Percentiles rank a stretch among this genome's conserved stretches.
These are phyloP conservation scores for Willisornis vidua DNA, from an alignment of 2,113 vertebrate species.

Conservation along the genomic window DNA sequence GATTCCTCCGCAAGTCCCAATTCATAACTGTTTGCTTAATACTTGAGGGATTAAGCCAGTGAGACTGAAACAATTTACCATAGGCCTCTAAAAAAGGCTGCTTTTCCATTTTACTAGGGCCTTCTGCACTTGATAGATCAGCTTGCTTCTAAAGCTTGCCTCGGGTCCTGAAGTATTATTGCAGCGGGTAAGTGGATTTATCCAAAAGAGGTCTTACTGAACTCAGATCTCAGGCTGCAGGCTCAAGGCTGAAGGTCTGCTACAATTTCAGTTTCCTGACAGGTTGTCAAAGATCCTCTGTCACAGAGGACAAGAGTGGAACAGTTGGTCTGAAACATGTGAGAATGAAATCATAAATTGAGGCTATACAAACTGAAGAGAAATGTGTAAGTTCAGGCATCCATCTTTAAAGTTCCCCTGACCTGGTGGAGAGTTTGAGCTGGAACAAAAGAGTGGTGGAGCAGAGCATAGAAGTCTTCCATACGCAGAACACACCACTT, in stretches of 20 bases:
- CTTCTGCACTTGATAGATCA: background rate
- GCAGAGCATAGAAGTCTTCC: background rate
- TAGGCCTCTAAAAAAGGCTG: background rate
- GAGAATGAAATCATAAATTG: background rate
- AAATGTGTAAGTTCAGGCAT: background rate
- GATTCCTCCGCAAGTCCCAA: background rate
- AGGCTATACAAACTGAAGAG: background rate
- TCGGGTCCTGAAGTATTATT: background rate
- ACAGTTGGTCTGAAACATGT: background rate
- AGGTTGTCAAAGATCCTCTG: background rate
- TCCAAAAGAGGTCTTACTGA: background rate
- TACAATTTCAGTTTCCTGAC: background rate
- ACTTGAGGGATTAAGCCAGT: conserved; percentile 14
- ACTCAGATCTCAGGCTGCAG: background rate
- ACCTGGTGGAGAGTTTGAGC: background rate
- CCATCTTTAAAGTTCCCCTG: background rate
- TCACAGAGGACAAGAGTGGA: background rate
- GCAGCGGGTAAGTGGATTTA: accelerated
- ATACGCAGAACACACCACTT: background rate
- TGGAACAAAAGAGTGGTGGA: background rate
- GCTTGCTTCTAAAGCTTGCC: background rate
- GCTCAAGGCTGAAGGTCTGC: background rate
- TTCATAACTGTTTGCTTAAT: conserved; percentile 43
- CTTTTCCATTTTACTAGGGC: background rate
- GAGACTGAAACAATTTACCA: conserved; percentile 25